Conservation (phyloP, 2,797 vertebrate species). For the Acrossocheilus wenchowensis region DNA sequence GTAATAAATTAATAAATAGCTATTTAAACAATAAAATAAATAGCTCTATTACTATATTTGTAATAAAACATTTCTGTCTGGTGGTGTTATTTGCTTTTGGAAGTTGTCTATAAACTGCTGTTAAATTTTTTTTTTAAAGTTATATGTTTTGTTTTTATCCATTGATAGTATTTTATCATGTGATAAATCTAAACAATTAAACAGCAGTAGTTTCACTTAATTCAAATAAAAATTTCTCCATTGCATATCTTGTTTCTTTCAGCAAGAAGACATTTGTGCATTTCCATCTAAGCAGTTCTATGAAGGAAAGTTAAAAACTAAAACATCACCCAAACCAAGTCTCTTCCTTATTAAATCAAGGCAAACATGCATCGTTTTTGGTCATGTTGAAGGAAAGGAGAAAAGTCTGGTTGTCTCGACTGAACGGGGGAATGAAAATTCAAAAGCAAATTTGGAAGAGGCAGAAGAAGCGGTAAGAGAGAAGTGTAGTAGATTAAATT, state of each 20-base stretch:
- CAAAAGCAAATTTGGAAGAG: constrained; percentile 81
- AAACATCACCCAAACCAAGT: constrained; percentile 23
- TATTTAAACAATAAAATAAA: too few species aligned
- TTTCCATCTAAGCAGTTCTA: constrained; percentile 85
- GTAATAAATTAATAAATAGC: constrained; percentile 63
- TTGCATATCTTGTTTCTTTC: constrained; percentile 31
- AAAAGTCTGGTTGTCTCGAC: constrained; percentile 78
- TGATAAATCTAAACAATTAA: neutral
- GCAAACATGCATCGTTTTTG: constrained; percentile 79
- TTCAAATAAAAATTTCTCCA: neutral
- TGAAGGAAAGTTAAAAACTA: constrained; percentile 66
- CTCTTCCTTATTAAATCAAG: constrained; percentile 61
- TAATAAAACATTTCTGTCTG: neutral
- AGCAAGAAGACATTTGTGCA: constrained; percentile 80
- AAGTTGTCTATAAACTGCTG: neutral
- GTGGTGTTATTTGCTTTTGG: neutral
- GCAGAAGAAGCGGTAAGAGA: constrained; percentile 76
- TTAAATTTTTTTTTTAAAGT: neutral
- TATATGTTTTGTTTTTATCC: neutral
- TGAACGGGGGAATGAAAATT: constrained; percentile 83
- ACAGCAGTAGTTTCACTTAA: neutral
- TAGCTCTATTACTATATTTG: neutral
- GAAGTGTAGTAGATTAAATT: neutral
- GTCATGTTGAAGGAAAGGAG: constrained; percentile 79
- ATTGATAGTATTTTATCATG: neutral